A percentile compares a stretch with the other conserved stretches of the same genome.
These are phyloP conservation scores for Cherax quadricarinatus DNA, from an alignment of 1,140 invertebrate species.

Conservation along the genomic window DNA sequence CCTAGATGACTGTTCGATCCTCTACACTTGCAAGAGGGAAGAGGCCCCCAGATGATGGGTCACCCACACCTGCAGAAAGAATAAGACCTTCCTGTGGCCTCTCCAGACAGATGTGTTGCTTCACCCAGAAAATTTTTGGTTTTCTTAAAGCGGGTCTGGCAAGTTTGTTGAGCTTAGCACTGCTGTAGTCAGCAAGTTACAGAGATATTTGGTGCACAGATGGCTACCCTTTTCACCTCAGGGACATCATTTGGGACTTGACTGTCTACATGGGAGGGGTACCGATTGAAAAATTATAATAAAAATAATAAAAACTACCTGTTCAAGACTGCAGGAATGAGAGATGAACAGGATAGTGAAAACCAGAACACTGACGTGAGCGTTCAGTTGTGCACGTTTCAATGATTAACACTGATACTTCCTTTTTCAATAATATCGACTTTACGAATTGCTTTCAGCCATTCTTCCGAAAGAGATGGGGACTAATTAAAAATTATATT, in stretches of 20 bases:
- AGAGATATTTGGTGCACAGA: slow-evolving; percentile 66
- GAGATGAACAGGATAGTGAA: not conserved
- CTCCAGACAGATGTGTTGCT: slow-evolving; percentile 43
- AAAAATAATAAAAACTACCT: not conserved
- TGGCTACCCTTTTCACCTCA: slow-evolving; percentile 55
- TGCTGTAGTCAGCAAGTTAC: not conserved
- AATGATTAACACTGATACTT: not conserved
- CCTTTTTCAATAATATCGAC: not conserved
- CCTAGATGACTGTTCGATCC: too few species aligned
- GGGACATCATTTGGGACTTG: slow-evolving; percentile 16
- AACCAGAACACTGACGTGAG: not conserved
- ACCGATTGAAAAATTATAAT: not conserved
- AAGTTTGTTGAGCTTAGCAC: not conserved
- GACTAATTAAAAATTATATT: too few species aligned
- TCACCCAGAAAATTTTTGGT: slow-evolving; percentile 29
- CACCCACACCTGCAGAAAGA: not conserved
- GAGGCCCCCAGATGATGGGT: not conserved
- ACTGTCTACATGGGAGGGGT: slow-evolving; percentile 26
- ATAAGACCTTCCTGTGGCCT: slow-evolving; percentile 11
- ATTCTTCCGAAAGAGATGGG: too few species aligned
- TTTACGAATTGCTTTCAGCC: not conserved
- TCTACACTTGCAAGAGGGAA: too few species aligned
- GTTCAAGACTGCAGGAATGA: not conserved
- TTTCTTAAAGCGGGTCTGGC: slow-evolving; percentile 17
- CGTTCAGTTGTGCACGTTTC: not conserved